A percentile compares a stretch with the other conserved stretches of the same genome.
Conservation (phyloP, 2,797 vertebrate species). For the Pangasius djambal region DNA sequence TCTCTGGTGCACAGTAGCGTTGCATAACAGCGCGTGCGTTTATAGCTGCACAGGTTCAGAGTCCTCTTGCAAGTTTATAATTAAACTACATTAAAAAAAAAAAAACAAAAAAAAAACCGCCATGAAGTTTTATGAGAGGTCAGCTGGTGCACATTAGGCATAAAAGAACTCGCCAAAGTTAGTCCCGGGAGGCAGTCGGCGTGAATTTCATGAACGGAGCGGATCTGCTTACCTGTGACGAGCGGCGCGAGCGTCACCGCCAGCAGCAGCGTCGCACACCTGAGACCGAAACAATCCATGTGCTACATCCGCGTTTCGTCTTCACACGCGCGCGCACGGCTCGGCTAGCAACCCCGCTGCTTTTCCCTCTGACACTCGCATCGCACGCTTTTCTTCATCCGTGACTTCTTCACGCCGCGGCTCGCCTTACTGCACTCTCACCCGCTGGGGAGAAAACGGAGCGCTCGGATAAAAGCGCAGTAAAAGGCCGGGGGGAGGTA, state of each 20-base stretch:
- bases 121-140: not conserved
- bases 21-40: not conserved
- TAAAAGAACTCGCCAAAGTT: not conserved
- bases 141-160: not conserved
- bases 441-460: constrained; percentile 39
- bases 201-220: not conserved
- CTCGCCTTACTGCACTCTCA: constrained; percentile 46
- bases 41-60: not conserved
- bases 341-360: not conserved
- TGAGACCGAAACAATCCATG: constrained; percentile 32
- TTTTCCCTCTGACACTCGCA: not conserved
- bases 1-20: not conserved
- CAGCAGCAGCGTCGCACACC: constrained; percentile 70
- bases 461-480: constrained; percentile 37
- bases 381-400: constrained; percentile 43
- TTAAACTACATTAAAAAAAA: not conserved
- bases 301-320: constrained; percentile 66
- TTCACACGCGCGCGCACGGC: constrained; percentile 45
- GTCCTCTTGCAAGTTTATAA: constrained; percentile 5
- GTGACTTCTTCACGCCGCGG: constrained; percentile 42
- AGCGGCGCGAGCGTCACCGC: constrained; percentile 73
- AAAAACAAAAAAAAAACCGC: not conserved
- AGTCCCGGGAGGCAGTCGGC: not conserved
- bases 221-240: constrained; percentile 70
- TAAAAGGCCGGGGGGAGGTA: constrained; percentile 34